These are phyloP conservation scores for Neolamprologus hecqui DNA, from an alignment of 2,113 vertebrate genomes.

Conservation along the genomic window DNA sequence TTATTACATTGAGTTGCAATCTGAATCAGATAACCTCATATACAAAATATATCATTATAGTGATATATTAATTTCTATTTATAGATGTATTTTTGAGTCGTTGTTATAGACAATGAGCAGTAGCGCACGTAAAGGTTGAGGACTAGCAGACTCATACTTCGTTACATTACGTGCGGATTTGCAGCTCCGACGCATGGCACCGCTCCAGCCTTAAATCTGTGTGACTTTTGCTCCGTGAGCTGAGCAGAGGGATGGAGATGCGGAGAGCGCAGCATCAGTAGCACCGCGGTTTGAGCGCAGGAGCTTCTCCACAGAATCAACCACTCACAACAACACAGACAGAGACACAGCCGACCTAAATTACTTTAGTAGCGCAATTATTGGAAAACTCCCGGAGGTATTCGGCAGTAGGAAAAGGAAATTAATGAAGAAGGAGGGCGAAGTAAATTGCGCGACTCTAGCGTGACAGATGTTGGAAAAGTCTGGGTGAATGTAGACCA, in stretches of 20 bases:
- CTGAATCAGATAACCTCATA: neutral
- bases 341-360: conserved; percentile 54
- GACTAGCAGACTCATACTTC: neutral
- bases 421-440: conserved; percentile 57
- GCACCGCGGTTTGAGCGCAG: neutral
- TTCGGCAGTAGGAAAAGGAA: conserved; percentile 1
- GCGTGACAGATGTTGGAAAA: conserved; percentile 51
- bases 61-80: neutral
- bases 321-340: neutral
- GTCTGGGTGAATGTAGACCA: conserved; percentile 14
- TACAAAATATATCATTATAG: accelerated
- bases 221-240: neutral
- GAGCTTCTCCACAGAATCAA: conserved; percentile 15
- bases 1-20: neutral
- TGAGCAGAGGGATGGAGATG: conserved; percentile 7
- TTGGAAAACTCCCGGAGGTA: conserved; percentile 46
- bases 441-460: conserved; percentile 22
- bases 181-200: neutral
- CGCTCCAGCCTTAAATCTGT: conserved; percentile 5
- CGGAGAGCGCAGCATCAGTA: conserved; percentile 4
- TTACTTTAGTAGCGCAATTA: conserved; percentile 61
- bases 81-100: neutral
- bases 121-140: neutral
- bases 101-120: neutral
- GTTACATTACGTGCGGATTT: neutral